Base-by-base conservation (phyloP, 1,140 invertebrate species). In the Caenorhabditis inopinata region DNA sequence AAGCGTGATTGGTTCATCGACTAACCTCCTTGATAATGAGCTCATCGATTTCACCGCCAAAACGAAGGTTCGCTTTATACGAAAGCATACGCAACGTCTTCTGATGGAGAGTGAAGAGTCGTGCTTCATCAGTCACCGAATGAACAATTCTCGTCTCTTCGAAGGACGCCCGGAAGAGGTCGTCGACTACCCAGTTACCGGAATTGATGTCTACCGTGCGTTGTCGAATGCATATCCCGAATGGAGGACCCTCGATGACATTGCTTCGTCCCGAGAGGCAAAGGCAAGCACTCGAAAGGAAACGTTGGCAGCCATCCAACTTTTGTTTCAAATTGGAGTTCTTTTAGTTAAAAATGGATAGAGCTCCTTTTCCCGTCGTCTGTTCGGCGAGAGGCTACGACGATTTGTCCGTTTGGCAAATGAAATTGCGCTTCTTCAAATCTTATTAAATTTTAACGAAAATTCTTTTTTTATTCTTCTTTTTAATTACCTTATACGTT, bases 111-210 rank as follows among this genome's bases (percentile, higher is more conserved):
- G 51, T 18, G 82, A 78, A 42, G 83, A 83, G 11, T 35, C 53
- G 14, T 42, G 47, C n/a, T 83, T 83, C 77, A 83, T 83, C 38
- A 78, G 45, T 47, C 83, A 83, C 62, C 82, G 83, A 16, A 79
- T 83, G 78, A 76, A 79, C 29, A 83, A 83, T 75, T 83, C 82
- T 23, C 58, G 83, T 18, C 48, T 80, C 16, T 83, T 82, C 74
- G 83, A 83, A 53, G 83, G 83, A 51, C 46, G 76, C 14, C 58
- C 62, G 21, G 83, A 83, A 32, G 23, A 53, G 21, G 75, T 45
- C n/a, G 32, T 83, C 27, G 82, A 83, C 14, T 68, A 21, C 23
- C 58, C 58, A 1, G 9, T n/a, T 0, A 68, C 32, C 23, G 58
- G 58, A 68, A 68, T 68, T 21, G 58, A 68, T 21, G n/a, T 12